Evolutionary conservation across 1,140 invertebrate genomes (phyloP), one percentile per base, ranked within the genome.

Genomic region (Cotesia typhae): DNA sequence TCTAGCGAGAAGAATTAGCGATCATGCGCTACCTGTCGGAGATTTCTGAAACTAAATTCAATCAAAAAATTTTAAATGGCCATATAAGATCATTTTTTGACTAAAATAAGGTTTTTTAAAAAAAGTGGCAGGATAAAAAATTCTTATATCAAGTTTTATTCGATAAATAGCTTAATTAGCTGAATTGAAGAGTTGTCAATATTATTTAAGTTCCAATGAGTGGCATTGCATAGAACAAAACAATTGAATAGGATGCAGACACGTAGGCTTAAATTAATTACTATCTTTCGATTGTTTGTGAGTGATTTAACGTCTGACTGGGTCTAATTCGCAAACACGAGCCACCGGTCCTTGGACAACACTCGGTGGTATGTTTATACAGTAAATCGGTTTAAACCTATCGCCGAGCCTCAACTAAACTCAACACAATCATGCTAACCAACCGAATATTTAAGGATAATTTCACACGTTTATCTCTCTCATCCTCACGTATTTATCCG

Each of bases 271-370:
- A 41, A 37, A 51, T 65, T n/a, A 60, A 14, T 53, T 67, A 36
- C 37, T 68, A 35, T 73, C 67, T 64, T 64, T 47, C 57, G 12
- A 38, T 4, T 79, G 78, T 82, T 78, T 79, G 76, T 67, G 72
- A 66, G 76, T 63, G 77, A 78, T 83, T 83, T 82, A 75, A 75
- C 82, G 77, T 81, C 82, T 83, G 81, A 84, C 82, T 84, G 76
- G 79, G 74, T 73, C 79, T 82, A 82, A 82, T 83, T 82, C 70
- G 78, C 78, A 82, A 83, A 82, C 76, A 81, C 52, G 52, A 76
- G 71, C 76, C 73, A 61, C 69, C 68, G 74, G 64, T 71, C 66
- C 70, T 71, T 76, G 72, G 61, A 57, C 73, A 71, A 76, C 73
- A 74, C 59, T 28, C 69, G 35, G 47, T 64, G 55, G 59, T 57